Conservation (phyloP, 1,140 invertebrate genomes). For the Trinorchestia longiramus region DNA sequence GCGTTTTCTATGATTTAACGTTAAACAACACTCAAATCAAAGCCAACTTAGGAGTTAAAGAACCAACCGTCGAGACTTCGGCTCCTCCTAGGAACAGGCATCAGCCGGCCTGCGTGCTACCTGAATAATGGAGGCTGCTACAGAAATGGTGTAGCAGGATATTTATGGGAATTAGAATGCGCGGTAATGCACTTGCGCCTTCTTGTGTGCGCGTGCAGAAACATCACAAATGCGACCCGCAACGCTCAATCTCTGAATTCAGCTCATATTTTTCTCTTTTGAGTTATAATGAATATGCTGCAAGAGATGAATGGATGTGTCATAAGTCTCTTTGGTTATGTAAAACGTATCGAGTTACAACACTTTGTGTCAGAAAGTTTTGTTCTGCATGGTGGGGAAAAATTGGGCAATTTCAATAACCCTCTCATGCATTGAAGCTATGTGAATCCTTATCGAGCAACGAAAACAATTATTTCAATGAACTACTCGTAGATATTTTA, state of each 20-base stretch:
- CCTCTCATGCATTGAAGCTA: neutral
- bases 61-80: neutral
- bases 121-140: neutral
- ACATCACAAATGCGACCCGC: neutral
- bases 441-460: neutral
- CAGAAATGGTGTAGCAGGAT: neutral
- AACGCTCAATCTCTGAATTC: neutral
- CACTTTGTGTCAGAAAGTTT: neutral
- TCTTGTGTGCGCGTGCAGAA: neutral
- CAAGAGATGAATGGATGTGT: neutral
- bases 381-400: neutral
- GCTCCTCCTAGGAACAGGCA: neutral
- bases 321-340: neutral
- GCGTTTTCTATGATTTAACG: neutral
- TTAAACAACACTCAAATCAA: neutral
- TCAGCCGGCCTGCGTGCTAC: neutral
- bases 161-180: constrained; percentile 9
- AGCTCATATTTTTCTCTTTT: neutral
- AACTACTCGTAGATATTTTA: neutral
- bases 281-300: neutral
- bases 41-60: neutral
- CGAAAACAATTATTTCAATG: neutral
- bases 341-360: neutral
- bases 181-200: neutral
- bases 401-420: neutral